Conservation (phyloP, 2,888 invertebrate species). For the Zhuqinia jingwanae region DNA sequence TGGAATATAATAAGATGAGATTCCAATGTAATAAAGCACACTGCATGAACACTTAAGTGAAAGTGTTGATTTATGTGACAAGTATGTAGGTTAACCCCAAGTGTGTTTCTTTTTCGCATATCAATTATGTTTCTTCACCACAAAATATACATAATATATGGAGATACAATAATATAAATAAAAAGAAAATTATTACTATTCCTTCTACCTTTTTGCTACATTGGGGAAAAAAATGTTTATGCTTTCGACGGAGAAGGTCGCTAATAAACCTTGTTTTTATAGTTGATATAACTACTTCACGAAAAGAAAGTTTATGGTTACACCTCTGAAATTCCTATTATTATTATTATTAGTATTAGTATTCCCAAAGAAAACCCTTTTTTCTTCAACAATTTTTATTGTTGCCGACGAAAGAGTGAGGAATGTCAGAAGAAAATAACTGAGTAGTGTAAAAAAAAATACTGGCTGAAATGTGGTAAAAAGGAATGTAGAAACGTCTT, state of each 20-base stretch:
- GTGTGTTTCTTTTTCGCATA: background rate
- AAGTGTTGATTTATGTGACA: constrained; percentile 49
- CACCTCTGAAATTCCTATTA: constrained; percentile 61
- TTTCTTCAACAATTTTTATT: background rate
- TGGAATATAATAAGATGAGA: background rate
- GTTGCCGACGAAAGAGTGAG: background rate
- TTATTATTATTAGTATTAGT: too few relatives aligned
- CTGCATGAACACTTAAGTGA: background rate
- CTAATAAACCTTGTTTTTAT: background rate
- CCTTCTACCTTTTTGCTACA: background rate
- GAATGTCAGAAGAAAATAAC: constrained; percentile 21
- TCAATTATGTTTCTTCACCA: background rate
- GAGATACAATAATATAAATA: background rate
- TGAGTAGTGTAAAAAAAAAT: background rate
- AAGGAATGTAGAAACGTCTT: background rate
- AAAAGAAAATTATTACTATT: background rate
- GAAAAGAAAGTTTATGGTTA: constrained; percentile 5
- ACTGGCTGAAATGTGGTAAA: too few relatives aligned
- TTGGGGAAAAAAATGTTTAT: background rate
- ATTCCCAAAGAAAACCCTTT: background rate
- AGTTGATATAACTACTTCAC: background rate
- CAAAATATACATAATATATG: constrained; percentile 5
- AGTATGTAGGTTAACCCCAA: background rate
- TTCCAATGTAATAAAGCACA: background rate
- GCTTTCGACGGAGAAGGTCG: background rate